Evolutionary conservation across 2,113 vertebrate genomes (phyloP), one percentile per base, ranked within the genome.

Genomic region (Thamnaconus septentrionalis): DNA sequence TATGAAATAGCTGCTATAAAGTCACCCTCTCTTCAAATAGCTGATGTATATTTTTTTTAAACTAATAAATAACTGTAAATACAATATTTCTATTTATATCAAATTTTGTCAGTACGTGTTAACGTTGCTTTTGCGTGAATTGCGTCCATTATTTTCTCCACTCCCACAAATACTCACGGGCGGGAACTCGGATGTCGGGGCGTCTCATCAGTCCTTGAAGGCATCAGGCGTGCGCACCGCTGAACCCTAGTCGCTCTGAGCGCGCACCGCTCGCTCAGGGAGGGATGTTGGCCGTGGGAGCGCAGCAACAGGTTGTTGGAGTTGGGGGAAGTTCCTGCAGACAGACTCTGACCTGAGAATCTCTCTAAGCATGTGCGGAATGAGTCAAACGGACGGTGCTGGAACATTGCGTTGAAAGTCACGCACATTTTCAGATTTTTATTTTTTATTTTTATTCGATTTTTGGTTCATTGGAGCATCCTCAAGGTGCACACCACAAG

Each of bases 131-230:
- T 31, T 31, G 18, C 18, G 18, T 31, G 18, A 31, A 31, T 31
- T 31, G 18, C 18, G 18, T 31, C 18, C 18, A 31, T 31, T 31
- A 31, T 31, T 31, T 31, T 31, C 18, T 31, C 18, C 18, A 31
- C 18, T 31, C 18, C 18, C 18, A 31, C 18, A 31, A 31, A 1
- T 31, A 31, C 18, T 31, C 18, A 31, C 1, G 5, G 44, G 44
- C 7, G 44, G 48, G 31, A 12, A 0, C 0, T 12, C 18, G 53
- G 61, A 61, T 54, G 42, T 61, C 79, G 6, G 73, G 76, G 42
- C 65, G 45, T 79, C 53, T 4, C 59, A 40, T n/a, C 31, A 41
- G 83, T 74, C 70, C 47, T 1, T 84, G 78, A 83, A 89, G 8
- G 82, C 83, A 85, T 40, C 85, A 61, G 43, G 49, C 6, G n/a